Evolutionary conservation across 2,113 vertebrate species (phyloP).

Genomic region (Calypte anna): DNA sequence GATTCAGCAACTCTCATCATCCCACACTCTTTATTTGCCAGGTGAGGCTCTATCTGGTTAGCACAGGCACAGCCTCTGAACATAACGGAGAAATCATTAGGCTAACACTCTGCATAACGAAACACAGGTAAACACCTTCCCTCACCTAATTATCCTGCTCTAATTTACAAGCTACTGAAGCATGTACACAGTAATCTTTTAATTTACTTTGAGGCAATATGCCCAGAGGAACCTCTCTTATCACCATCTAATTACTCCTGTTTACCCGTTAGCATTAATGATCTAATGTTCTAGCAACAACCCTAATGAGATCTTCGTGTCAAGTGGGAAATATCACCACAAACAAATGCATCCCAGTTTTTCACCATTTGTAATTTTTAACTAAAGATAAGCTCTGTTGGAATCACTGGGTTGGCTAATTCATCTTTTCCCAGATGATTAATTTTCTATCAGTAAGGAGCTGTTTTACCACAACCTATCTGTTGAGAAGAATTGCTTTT

Average conservation of each 20-base stretch:
- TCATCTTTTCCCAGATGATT: background rate
- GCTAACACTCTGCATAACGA: background rate
- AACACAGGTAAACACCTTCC: slow-evolving; percentile 37
- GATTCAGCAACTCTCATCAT: background rate
- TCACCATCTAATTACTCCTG: slow-evolving; percentile 68
- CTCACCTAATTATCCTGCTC: slow-evolving; percentile 34
- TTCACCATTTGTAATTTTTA: slow-evolving; percentile 38
- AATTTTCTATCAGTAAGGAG: slow-evolving; percentile 35
- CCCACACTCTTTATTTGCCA: background rate
- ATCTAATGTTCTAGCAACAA: slow-evolving; percentile 40
- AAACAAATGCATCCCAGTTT: slow-evolving; percentile 12
- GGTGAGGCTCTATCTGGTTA: background rate
- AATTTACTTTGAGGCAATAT: slow-evolving; percentile 49
- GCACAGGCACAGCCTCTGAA: background rate
- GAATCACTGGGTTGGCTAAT: slow-evolving; percentile 32
- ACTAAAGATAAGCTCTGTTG: slow-evolving; percentile 7
- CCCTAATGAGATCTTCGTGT: background rate
- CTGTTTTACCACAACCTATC: background rate
- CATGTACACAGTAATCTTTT: slow-evolving; percentile 30
- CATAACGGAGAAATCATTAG: background rate
- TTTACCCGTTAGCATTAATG: slow-evolving; percentile 52
- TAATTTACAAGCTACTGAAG: slow-evolving; percentile 56
- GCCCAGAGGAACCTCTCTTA: slow-evolving; percentile 55
- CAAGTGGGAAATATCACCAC: slow-evolving; percentile 14
- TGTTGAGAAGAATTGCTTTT: background rate